Evolutionary conservation across 2,113 vertebrate genomes (phyloP).

Genomic region (Cardinalis cardinalis): DNA sequence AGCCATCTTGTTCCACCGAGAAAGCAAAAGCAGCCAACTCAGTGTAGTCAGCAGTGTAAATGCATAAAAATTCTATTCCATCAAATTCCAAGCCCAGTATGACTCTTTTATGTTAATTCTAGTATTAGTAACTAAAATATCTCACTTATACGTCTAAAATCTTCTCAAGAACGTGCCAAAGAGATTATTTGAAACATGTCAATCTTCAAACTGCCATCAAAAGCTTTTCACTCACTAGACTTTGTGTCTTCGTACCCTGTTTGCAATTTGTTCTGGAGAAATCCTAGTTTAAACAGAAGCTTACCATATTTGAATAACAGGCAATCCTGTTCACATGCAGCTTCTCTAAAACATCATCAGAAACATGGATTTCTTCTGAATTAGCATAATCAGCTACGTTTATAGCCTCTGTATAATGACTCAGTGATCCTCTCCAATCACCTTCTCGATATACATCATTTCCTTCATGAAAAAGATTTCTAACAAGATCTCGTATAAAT

Average conservation of each 20-base stretch:
- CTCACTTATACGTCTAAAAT: neutral
- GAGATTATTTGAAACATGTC: neutral
- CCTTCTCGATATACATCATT: conserved; percentile 90
- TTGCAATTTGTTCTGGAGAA: neutral
- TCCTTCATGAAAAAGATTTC: conserved; percentile 92
- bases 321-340: conserved; percentile 91
- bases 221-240: neutral
- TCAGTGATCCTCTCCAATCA: conserved; percentile 85
- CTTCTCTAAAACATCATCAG: conserved; percentile 83
- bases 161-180: neutral
- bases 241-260: neutral
- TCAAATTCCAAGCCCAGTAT: neutral
- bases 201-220: neutral
- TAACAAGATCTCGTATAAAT: conserved; percentile 89
- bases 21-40: neutral
- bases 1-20: neutral
- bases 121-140: neutral
- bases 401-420: conserved; percentile 91
- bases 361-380: conserved; percentile 87
- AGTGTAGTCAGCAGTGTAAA: neutral
- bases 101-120: neutral
- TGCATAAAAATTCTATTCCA: neutral
- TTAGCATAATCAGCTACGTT: conserved; percentile 90
- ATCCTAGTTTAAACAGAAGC: neutral
- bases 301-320: conserved; percentile 89